These are phyloP conservation scores for Diarsia brunnea DNA, from an alignment of 2,888 invertebrate genomes.

Conservation along the genomic window DNA sequence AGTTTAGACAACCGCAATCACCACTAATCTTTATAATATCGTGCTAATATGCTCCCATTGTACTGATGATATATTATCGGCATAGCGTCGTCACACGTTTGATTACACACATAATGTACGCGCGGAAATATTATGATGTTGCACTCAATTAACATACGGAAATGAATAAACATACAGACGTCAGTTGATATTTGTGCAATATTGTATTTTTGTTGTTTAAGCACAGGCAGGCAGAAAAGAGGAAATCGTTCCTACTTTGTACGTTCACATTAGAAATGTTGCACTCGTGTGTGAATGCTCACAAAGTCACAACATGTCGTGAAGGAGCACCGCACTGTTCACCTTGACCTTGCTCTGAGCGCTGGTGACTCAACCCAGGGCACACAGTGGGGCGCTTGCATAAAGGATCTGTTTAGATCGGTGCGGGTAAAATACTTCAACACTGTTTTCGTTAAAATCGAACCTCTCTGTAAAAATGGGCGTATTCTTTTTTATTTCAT, in stretches of 20 bases:
- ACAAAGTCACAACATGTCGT: neutral
- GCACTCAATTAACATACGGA: conserved; percentile 20
- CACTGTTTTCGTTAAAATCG: too few relatives aligned
- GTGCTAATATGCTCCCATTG: neutral
- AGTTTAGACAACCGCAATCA: neutral
- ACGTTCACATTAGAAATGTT: neutral
- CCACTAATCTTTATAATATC: neutral
- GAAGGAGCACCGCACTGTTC: neutral
- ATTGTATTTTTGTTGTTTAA: neutral
- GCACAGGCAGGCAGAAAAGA: conserved; percentile 7
- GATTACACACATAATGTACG: neutral
- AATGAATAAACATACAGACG: neutral
- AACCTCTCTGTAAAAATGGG: too few relatives aligned
- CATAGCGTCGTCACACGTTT: neutral
- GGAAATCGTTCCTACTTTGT: neutral
- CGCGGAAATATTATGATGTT: conserved; percentile 6
- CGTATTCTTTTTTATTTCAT: too few relatives aligned
- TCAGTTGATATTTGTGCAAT: conserved; percentile 12
- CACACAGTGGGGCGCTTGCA: too few relatives aligned
- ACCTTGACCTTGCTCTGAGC: neutral
- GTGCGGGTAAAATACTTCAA: neutral
- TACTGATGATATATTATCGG: neutral
- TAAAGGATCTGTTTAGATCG: neutral
- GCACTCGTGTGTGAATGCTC: neutral
- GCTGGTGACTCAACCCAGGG: neutral